These are phyloP conservation scores for Otus scops DNA, from an alignment of 2,797 vertebrate genomes.

Conservation along the genomic window DNA sequence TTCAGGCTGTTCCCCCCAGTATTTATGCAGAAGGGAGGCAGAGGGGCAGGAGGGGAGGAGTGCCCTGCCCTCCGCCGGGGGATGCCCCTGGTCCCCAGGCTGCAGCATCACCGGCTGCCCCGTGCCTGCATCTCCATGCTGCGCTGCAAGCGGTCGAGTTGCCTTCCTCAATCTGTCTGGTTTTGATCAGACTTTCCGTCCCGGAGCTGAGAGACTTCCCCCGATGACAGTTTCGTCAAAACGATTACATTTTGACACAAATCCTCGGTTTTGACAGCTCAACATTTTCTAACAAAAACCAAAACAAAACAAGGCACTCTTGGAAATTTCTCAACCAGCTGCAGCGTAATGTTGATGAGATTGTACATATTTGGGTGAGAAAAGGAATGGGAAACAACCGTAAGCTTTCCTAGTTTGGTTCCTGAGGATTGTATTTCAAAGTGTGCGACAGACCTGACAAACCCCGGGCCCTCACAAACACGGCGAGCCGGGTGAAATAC, in stretches of 20 bases:
- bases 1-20: neutral
- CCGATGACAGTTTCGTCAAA: slow-evolving; percentile 59
- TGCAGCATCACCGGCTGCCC: fast-evolving
- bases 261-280: slow-evolving; percentile 48
- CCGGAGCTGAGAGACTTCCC: slow-evolving; percentile 34
- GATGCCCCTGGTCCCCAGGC: fast-evolving
- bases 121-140: neutral
- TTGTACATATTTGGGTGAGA: slow-evolving; percentile 58
- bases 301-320: slow-evolving; percentile 55
- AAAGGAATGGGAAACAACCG: slow-evolving; percentile 33
- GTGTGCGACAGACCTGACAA: neutral
- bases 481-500: neutral
- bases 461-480: neutral
- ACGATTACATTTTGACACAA: slow-evolving; percentile 35
- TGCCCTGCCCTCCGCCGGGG: fast-evolving
- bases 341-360: slow-evolving; percentile 31
- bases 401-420: slow-evolving; percentile 1
- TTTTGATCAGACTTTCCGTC: slow-evolving; percentile 55
- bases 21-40: neutral
- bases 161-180: slow-evolving; percentile 30
- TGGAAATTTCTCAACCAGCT: slow-evolving; percentile 54
- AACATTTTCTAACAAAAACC: slow-evolving; percentile 54
- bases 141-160: neutral
- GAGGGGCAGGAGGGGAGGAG: neutral
- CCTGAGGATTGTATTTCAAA: neutral